These are phyloP conservation scores for Melikaiella ostensackeni DNA, from an alignment of 2,888 invertebrate genomes.

Conservation along the genomic window DNA sequence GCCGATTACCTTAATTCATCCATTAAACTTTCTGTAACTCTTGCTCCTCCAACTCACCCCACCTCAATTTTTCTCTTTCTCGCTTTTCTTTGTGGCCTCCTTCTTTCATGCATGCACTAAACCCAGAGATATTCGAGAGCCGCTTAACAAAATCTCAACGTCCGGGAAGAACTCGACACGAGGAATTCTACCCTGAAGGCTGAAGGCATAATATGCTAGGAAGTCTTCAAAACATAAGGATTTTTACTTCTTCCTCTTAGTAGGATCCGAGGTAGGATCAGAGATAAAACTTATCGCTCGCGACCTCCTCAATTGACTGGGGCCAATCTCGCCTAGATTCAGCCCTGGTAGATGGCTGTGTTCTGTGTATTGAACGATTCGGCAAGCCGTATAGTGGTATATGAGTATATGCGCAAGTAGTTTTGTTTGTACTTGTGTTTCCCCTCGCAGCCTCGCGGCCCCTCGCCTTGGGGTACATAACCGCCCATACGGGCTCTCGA, in stretches of 20 bases:
- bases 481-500: slow-evolving; percentile 53
- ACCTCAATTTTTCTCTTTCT: not conserved
- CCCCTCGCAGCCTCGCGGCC: slow-evolving; percentile 38
- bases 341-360: slow-evolving; percentile 28
- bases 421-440: slow-evolving; percentile 41
- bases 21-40: slow-evolving; percentile 38
- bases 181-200: not conserved
- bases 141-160: not conserved
- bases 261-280: not conserved
- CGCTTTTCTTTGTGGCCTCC: not conserved
- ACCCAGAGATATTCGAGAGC: not conserved
- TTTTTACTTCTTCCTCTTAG: not conserved
- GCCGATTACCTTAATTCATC: slow-evolving; percentile 38
- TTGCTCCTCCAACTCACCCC: not conserved
- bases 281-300: not conserved
- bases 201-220: not conserved
- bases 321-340: not conserved
- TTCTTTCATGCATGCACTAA: not conserved
- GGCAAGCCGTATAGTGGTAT: slow-evolving; percentile 48
- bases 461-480: slow-evolving; percentile 17
- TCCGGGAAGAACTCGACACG: not conserved
- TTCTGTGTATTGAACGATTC: slow-evolving; percentile 43
- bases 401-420: slow-evolving; percentile 7
- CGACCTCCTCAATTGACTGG: slow-evolving; percentile 20
- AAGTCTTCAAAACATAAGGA: not conserved